phyloP scores from a whole-genome alignment of 2,797 vertebrate genomes.

The Anabacerthia variegaticeps region DNA sequence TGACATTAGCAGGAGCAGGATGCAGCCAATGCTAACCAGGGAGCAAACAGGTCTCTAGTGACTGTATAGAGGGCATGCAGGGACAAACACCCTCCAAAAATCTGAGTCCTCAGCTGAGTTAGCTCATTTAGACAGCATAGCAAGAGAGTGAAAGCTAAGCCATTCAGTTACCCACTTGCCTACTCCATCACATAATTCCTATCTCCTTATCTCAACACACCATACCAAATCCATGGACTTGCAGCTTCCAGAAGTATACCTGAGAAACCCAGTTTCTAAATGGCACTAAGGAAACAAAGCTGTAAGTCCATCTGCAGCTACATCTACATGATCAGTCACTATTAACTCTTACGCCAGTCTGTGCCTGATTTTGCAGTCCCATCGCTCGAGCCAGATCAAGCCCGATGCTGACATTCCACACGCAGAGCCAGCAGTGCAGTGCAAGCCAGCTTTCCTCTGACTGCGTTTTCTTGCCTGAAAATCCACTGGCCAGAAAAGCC shows the following conservation, averaged over 20 bases:
- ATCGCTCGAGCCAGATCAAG: background rate
- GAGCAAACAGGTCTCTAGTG: background rate
- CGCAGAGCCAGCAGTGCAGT: background rate
- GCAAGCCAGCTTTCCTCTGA: background rate
- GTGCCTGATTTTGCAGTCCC: background rate
- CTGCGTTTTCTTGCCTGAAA: background rate
- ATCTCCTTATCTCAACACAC: background rate
- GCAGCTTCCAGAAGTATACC: background rate
- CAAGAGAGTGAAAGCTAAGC: background rate
- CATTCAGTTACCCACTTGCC: background rate
- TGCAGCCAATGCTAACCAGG: background rate
- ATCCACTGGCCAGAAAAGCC: background rate
- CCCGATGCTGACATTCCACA: background rate
- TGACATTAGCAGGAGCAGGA: background rate
- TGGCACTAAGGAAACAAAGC: background rate
- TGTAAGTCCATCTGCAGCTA: background rate
- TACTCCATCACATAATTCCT: background rate
- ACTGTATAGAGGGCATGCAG: background rate
- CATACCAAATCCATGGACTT: background rate
- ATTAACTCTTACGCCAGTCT: accelerated
- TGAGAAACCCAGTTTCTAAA: background rate
- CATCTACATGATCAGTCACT: background rate
- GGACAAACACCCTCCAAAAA: background rate
- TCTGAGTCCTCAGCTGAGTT: background rate
- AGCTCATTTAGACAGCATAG: background rate